A percentile compares a stretch with the other conserved stretches of the same genome.
These are phyloP conservation scores for Melanargia galathea DNA, from an alignment of 2,888 invertebrate genomes.

Conservation along the genomic window DNA sequence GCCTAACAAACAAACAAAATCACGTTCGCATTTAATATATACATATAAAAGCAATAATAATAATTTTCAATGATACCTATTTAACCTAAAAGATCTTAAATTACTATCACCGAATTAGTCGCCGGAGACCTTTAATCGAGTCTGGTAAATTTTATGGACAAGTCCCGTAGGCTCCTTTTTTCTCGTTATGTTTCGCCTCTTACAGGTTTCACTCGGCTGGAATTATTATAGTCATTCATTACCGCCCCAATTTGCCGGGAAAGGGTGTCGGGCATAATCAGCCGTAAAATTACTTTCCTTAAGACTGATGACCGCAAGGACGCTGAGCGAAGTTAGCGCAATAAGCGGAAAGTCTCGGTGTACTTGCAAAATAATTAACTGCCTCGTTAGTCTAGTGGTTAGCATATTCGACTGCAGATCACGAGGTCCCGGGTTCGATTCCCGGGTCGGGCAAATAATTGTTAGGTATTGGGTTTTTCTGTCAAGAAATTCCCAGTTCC, in stretches of 20 bases:
- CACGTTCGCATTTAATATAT: too few relatives aligned
- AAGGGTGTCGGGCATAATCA: conserved; percentile 35
- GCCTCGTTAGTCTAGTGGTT: too few relatives aligned
- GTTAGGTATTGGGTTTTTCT: too few relatives aligned
- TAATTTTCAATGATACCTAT: not conserved
- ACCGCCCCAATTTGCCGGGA: conserved; percentile 35
- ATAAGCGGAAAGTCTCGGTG: conserved; percentile 26
- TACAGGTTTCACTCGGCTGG: conserved; percentile 31
- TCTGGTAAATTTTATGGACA: not conserved
- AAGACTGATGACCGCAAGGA: conserved; percentile 37
- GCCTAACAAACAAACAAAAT: too few relatives aligned
- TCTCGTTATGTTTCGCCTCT: conserved; percentile 24
- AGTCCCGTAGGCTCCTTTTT: conserved; percentile 6
- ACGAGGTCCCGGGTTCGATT: too few relatives aligned
- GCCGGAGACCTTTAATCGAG: not conserved
- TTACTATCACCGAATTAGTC: not conserved
- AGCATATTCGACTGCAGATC: too few relatives aligned
- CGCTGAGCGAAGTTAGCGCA: conserved; percentile 17
- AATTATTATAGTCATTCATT: conserved; percentile 37
- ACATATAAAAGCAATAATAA: not conserved
- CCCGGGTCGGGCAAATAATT: too few relatives aligned
- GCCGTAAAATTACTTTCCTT: conserved; percentile 38
- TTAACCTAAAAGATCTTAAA: not conserved
- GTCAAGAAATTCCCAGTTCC: too few relatives aligned
- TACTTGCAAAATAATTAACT: not conserved